These are phyloP conservation scores for Cephus pygmeus DNA, from an alignment of 2,888 invertebrate genomes.

Conservation along the genomic window DNA sequence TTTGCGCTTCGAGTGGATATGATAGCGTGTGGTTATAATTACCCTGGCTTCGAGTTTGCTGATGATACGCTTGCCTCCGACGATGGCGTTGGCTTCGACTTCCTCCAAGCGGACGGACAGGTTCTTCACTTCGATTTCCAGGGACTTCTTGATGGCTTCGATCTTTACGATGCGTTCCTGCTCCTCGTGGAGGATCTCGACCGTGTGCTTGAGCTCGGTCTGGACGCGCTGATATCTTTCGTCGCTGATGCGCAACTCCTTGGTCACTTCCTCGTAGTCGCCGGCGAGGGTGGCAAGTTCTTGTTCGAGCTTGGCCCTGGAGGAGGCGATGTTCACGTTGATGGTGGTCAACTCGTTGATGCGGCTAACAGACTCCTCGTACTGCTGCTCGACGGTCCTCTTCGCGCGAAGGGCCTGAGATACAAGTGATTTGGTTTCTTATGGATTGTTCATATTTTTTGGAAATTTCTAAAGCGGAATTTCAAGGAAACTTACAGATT, in stretches of 20 bases:
- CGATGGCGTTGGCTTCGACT: constrained; percentile 96
- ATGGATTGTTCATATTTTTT: neutral
- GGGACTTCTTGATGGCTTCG: constrained; percentile 96
- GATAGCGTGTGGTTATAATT: constrained; percentile 2
- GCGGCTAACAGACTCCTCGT: constrained; percentile 91
- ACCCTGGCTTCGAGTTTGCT: constrained; percentile 93
- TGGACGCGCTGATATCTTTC: constrained; percentile 94
- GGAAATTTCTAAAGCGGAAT: neutral
- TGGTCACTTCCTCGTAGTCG: constrained; percentile 98
- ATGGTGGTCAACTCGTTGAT: constrained; percentile 94
- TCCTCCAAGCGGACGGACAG: constrained; percentile 93
- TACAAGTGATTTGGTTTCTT: neutral
- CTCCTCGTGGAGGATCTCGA: constrained; percentile 94
- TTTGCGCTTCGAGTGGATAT: neutral
- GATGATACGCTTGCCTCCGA: constrained; percentile 96
- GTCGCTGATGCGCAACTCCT: constrained; percentile 92
- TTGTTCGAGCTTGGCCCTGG: constrained; percentile 95
- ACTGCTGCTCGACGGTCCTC: constrained; percentile 88
- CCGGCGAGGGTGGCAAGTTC: constrained; percentile 90
- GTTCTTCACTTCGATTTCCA: constrained; percentile 98
- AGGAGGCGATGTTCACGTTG: constrained; percentile 94
- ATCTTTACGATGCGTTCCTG: constrained; percentile 97
- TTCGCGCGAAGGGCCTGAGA: constrained; percentile 88
- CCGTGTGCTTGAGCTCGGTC: constrained; percentile 93
- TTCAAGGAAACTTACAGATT: constrained; percentile 71